These are phyloP conservation scores for Gallinago jamesoni DNA, from an alignment of 2,113 vertebrate species.

Conservation along the genomic window DNA sequence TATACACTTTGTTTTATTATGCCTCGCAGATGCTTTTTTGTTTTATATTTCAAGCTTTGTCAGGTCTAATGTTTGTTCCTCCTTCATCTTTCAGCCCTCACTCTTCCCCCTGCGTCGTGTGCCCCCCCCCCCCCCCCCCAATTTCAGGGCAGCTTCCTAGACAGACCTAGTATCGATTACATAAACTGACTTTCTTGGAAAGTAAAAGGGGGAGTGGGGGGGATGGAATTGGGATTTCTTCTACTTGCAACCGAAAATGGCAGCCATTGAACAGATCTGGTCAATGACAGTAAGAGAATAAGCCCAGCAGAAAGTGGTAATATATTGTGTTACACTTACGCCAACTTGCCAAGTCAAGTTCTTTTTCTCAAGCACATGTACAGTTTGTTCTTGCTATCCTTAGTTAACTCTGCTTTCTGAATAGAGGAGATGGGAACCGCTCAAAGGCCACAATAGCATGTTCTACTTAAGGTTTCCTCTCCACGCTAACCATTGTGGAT, in stretches of 20 bases:
- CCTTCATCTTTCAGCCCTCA: not conserved
- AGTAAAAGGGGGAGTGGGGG: slow-evolving; percentile 18
- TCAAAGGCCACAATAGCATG: slow-evolving; percentile 70
- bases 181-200: slow-evolving; percentile 76
- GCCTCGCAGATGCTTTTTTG: slow-evolving; percentile 80
- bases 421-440: slow-evolving; percentile 73
- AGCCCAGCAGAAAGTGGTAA: slow-evolving; percentile 69
- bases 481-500: slow-evolving; percentile 64
- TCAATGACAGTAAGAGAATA: slow-evolving; percentile 71
- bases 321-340: slow-evolving; percentile 71
- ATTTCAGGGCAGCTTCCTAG: slow-evolving; percentile 60
- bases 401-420: slow-evolving; percentile 61
- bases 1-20: slow-evolving; percentile 84
- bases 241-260: slow-evolving; percentile 51
- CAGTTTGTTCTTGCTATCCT: slow-evolving; percentile 68
- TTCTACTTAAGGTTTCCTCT: slow-evolving; percentile 69
- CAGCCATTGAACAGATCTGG: slow-evolving; percentile 68
- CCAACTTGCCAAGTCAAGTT: slow-evolving; percentile 73
- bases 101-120: not conserved
- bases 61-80: slow-evolving; percentile 64
- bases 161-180: slow-evolving; percentile 47
- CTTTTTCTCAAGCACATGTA: slow-evolving; percentile 69
- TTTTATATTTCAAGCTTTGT: slow-evolving; percentile 80
- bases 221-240: slow-evolving; percentile 36
- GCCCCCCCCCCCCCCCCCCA: not conserved